phyloP scores from a whole-genome alignment of 2,113 vertebrate genomes.

The Pterophyllum scalare region DNA sequence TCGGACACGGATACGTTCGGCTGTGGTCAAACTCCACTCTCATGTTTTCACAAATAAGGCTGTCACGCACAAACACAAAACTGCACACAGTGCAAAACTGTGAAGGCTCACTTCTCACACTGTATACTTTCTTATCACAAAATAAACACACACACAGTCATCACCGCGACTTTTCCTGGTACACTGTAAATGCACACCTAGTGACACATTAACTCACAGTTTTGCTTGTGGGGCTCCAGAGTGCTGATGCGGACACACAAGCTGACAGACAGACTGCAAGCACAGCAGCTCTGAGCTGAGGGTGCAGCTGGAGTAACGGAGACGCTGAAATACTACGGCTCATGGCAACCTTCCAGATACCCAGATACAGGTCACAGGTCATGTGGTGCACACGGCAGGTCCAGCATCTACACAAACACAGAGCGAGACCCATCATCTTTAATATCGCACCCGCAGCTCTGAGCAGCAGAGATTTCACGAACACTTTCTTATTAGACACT shows the following conservation, averaged over 20 bases:
- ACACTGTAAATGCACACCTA: neutral
- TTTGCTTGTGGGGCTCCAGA: slow-evolving; percentile 8
- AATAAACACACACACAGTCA: neutral
- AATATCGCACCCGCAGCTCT: too few species aligned
- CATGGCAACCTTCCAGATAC: neutral
- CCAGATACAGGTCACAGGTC: neutral
- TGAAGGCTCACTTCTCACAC: neutral
- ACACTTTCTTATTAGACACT: neutral
- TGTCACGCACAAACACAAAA: slow-evolving; percentile 19
- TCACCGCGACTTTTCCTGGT: slow-evolving; percentile 23
- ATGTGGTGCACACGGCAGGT: neutral
- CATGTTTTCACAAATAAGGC: neutral
- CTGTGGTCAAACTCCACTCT: neutral
- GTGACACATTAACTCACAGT: slow-evolving; percentile 39
- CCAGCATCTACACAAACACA: too few species aligned
- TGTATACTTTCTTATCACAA: neutral
- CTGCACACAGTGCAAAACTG: neutral
- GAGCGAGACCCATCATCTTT: too few species aligned
- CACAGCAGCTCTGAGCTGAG: neutral
- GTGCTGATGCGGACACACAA: slow-evolving; percentile 42
- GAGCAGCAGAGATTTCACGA: too few species aligned
- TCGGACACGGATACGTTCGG: neutral
- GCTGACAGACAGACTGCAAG: slow-evolving; percentile 4
- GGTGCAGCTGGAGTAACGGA: neutral
- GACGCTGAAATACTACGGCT: neutral